Base-by-base conservation (phyloP, 2,113 vertebrate species). In the Prolemur simus region DNA sequence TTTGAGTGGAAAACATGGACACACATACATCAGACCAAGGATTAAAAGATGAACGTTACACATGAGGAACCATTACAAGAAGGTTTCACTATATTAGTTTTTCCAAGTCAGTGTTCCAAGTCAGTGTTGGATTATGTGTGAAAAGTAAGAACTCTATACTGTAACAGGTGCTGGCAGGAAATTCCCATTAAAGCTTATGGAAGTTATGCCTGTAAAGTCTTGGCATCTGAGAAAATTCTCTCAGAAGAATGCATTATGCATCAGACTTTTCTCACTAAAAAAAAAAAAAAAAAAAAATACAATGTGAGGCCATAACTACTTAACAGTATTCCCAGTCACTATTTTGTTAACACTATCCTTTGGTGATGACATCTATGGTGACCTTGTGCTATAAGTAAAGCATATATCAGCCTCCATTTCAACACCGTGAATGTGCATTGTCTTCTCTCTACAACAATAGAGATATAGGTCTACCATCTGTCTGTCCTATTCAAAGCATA, bases 111-210 rank as follows among this genome's bases (percentile, higher is more conserved):
- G 80, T 87, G 73, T 95, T 97, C 91, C 93, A 97, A 96, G 87
- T 84, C 91, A 92, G 84, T 92, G 91, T 97, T 95, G 93, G 97
- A 98, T 98, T 97, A 96, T 97, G 91, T 96, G 95, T 97, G 95
- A 97, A 96, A 97, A 98, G 92, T 96, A 96, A 98, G 97, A 98
- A 93, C 83, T 83, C 91, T 97, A 77, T 92, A 95, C 93, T 93
- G 56, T 91, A 98, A 98, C 97, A 98, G 97, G 98, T 98, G 97
- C 96, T 94, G 95, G 97, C 95, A 95, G 94, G 97, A 97, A 97
- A 96, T 95, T 92, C 78, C 92, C 96, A 93, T 93, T 96, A 97
- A 97, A 98, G 91, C 95, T 95, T 96, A 96, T 92, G 92, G 86
- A 96, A 96, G 89, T 96, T 97, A 95, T 97, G 97, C 96, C 93